Base-by-base conservation (phyloP, 2,113 vertebrate genomes). In the Pampusana beccarii region DNA sequence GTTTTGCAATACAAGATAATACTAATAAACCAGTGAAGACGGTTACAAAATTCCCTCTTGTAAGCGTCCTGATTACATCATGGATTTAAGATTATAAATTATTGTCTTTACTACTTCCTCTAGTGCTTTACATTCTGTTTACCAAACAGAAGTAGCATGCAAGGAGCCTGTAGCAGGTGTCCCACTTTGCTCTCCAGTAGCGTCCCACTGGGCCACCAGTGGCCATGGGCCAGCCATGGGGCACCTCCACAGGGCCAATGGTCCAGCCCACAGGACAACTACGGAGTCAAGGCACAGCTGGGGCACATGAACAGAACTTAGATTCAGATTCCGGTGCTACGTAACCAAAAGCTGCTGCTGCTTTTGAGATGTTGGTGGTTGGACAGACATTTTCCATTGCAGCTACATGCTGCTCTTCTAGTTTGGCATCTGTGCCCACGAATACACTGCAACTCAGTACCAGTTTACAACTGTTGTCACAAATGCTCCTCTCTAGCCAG, bases 11-110 rank as follows among this genome's bases (percentile, higher is more conserved):
- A 42, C 36, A 64, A 92, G 82, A 71, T 86, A 88, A 69, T 71
- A 86, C 64, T 78, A 95, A 87, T 89, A 94, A 89, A 96, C 71
- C 93, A 89, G 93, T 93, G 92, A 92, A 91, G 65, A 86, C 5
- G 1, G 83, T 95, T 92, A 89, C 89, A 92, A 95, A 92, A 93
- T 71, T n/a, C 18, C 15, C 31, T 93, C 88, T 64, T 38, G 12
- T 77, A 54, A 69, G 61, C 10, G 0, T 53, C 69, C 67, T 13
- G 36, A 70, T 91, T 88, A 88, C 85, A 38, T 64, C 23, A 94
- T 8, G 46, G 65, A 60, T n/a, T 79, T 54, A 65, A 40, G 46
- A 80, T 66, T 56, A 73, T 70, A 96, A 95, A 94, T 95, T 38
- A 96, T 46, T 82, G 44, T 77, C 72, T 90, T 89, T 87, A 67